phyloP scores from a whole-genome alignment of 2,113 vertebrate genomes.

The Calyptomena viridis region DNA sequence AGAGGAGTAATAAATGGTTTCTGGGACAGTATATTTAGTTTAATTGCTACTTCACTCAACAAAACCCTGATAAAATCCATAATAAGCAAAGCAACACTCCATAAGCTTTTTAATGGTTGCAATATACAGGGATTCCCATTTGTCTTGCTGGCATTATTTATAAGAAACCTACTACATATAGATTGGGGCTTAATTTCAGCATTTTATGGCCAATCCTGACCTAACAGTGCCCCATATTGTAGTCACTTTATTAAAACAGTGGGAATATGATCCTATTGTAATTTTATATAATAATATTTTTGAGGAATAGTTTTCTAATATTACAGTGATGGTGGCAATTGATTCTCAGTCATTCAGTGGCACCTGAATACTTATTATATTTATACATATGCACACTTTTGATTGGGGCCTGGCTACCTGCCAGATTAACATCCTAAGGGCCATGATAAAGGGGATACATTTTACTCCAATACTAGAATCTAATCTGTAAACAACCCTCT shows the following conservation, averaged over 20 bases:
- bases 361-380: background rate
- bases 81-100: slow-evolving; percentile 7
- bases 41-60: slow-evolving; percentile 1
- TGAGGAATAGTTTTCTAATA: background rate
- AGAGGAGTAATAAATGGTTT: background rate
- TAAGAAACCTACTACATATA: background rate
- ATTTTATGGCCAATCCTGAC: background rate
- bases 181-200: background rate
- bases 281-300: background rate
- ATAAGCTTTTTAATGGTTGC: background rate
- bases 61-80: slow-evolving; percentile 9
- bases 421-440: background rate
- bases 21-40: slow-evolving; percentile 18
- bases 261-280: background rate
- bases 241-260: background rate
- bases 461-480: background rate
- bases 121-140: background rate
- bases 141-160: slow-evolving; percentile 32
- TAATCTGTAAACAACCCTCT: background rate
- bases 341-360: background rate
- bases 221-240: background rate
- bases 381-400: background rate
- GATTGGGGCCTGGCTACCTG: background rate
- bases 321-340: background rate
- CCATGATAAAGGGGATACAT: background rate